These are phyloP conservation scores for Mormoops blainvillei DNA, from an alignment of 2,113 vertebrate species.

Conservation along the genomic window DNA sequence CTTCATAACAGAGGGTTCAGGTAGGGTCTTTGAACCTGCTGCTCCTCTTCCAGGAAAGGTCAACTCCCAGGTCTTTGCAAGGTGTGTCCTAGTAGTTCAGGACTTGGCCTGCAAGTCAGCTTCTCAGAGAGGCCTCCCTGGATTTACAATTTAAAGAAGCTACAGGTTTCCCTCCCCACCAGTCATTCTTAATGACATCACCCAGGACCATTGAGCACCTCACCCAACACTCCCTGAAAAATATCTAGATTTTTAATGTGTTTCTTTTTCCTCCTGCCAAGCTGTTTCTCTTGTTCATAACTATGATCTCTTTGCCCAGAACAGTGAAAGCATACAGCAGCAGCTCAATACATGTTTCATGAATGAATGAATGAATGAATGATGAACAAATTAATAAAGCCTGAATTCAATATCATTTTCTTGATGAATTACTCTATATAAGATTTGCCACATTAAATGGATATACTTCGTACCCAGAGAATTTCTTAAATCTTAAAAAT, in stretches of 20 bases:
- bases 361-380: neutral
- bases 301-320: neutral
- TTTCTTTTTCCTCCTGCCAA: neutral
- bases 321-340: neutral
- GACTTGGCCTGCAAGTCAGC: neutral
- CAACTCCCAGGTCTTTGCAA: neutral
- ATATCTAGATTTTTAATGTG: neutral
- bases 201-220: neutral
- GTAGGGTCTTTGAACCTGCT: too few species aligned
- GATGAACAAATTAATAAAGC: neutral
- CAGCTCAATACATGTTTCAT: neutral
- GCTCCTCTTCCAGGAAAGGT: neutral
- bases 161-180: neutral
- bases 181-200: neutral
- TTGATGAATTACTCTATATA: neutral
- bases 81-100: neutral
- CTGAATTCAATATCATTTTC: neutral
- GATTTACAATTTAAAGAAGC: neutral
- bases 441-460: neutral
- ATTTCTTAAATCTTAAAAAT: slow-evolving; percentile 37
- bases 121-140: neutral
- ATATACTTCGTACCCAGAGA: neutral
- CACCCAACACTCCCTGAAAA: neutral
- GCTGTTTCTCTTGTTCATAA: neutral
- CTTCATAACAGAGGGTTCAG: neutral